A percentile compares a stretch with the other conserved stretches of the same genome.
Evolutionary conservation across 2,113 vertebrate genomes (phyloP).

Genomic region (Poecile atricapillus): DNA sequence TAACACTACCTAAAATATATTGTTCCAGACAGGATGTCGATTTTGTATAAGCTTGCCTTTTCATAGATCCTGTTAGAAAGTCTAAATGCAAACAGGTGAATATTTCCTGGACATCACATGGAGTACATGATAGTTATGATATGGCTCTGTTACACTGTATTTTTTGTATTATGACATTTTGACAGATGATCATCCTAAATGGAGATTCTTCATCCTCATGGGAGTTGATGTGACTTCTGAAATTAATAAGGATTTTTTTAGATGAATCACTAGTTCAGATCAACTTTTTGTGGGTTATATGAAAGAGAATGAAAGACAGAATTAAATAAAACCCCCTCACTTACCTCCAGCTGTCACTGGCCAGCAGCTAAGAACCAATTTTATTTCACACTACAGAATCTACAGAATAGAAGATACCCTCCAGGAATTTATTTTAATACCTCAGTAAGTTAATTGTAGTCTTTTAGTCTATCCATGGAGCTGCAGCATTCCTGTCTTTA

Average conservation of each 20-base stretch:
- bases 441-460: neutral
- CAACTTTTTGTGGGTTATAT: neutral
- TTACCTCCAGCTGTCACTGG: neutral
- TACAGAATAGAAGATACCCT: neutral
- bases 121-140: neutral
- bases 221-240: neutral
- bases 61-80: neutral
- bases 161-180: neutral
- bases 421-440: neutral
- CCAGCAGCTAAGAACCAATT: neutral
- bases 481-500: neutral
- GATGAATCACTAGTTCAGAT: neutral
- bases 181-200: neutral
- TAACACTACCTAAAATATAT: neutral
- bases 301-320: neutral
- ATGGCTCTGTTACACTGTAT: neutral
- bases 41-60: neutral
- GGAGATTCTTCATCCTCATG: neutral
- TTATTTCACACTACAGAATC: neutral
- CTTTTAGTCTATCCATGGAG: neutral
- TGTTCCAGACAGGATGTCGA: neutral
- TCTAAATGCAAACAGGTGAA: neutral
- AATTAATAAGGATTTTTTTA: neutral
- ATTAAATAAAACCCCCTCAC: accelerated
- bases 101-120: neutral